phyloP scores from a whole-genome alignment of 2,888 invertebrate species.

The Patella pellucida region DNA sequence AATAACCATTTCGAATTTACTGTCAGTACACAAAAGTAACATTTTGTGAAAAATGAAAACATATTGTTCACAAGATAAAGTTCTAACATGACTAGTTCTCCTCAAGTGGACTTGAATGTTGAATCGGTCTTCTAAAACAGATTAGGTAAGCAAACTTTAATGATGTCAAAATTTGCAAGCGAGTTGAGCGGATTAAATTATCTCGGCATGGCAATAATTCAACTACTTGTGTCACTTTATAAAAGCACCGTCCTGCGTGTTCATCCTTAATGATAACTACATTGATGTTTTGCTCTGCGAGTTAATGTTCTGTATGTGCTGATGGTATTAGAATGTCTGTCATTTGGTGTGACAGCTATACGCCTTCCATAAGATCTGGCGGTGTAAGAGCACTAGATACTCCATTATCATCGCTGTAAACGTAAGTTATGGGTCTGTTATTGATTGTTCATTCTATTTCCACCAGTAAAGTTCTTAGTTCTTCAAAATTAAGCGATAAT shows the following conservation, averaged over 20 bases:
- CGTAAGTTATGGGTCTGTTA: neutral
- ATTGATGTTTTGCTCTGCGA: neutral
- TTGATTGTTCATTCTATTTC: neutral
- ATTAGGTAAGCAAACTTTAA: neutral
- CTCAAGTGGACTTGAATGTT: constrained; percentile 5
- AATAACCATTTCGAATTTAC: too few species aligned
- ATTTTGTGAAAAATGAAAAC: too few species aligned
- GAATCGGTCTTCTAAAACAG: constrained; percentile 1
- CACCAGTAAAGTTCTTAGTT: neutral
- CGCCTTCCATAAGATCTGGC: neutral
- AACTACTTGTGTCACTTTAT: neutral
- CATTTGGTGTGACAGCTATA: neutral
- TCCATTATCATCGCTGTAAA: neutral
- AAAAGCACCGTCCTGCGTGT: neutral
- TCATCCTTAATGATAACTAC: constrained; percentile 4
- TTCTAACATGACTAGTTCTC: neutral
- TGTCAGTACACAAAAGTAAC: too few species aligned
- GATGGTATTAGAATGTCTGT: neutral
- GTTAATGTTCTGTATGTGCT: neutral
- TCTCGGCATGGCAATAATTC: neutral
- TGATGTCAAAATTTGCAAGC: neutral
- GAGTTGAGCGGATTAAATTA: neutral
- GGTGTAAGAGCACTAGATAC: neutral
- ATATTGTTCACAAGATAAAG: too few species aligned
- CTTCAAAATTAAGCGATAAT: neutral